Evolutionary conservation across 2,888 invertebrate genomes (phyloP), one percentile per base, ranked within the genome.

Genomic region (Chironomus tentans): DNA sequence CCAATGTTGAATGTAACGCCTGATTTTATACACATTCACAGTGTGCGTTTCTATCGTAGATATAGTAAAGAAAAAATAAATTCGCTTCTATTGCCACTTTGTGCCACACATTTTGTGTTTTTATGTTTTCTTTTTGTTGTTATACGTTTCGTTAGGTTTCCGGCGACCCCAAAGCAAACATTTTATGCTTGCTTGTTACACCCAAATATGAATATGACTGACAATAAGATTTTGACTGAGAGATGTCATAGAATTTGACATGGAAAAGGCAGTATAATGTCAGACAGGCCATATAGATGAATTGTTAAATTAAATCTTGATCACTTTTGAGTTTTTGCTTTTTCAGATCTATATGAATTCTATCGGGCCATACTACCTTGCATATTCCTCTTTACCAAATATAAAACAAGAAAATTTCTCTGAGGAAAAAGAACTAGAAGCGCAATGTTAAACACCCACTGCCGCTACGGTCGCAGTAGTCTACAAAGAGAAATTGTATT

Each of bases 161-260:
- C 65, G 18, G 18, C 22, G 13, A 22, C 13, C 21, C 12, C 28
- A 68, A 12, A 46, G 46, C n/a, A 68, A 46, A 38, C 65, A 61
- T 68, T 28, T 74, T 68, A 65, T 74, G 74, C 13, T 65, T 48
- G 74, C 74, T 74, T 74, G 74, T 65, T 65, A 74, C 65, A 46
- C 15, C 68, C 18, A 74, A 74, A 74, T 68, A 68, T 74, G 74
- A 74, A 68, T 47, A 74, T 74, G 74, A 74, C 74, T 74, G 74
- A 74, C 74, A 74, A 74, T 74, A 74, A 47, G 74, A 74, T 74
- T 71, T 71, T 74, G 74, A 74, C 74, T 74, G 74, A 74, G 68
- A 74, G 65, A 74, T 74, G 74, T 74, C 74, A 74, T 74, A 74
- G 18, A 62, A 74, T 74, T 74, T 74, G 74, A 74, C 74, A 74